phyloP scores from a whole-genome alignment of 2,888 invertebrate species.

The Mimas tiliae region DNA sequence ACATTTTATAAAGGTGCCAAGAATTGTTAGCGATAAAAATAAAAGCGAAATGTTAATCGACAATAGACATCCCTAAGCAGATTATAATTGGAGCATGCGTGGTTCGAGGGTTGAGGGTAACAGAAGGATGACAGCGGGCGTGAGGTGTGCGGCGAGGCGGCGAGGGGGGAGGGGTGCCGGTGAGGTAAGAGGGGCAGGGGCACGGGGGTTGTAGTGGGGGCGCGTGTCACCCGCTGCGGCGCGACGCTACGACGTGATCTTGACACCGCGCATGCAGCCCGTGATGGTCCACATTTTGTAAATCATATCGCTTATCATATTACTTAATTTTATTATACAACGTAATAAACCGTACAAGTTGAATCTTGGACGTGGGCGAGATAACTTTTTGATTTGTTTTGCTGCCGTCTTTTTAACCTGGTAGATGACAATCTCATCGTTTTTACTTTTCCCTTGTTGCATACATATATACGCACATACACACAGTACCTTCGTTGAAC shows the following conservation, averaged over 20 bases:
- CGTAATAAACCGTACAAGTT: conserved; percentile 14
- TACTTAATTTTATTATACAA: conserved; percentile 9
- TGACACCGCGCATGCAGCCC: conserved; percentile 79
- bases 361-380: conserved; percentile 2
- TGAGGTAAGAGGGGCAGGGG: conserved; percentile 47
- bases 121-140: conserved; percentile 50
- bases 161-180: conserved; percentile 51
- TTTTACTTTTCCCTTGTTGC: not conserved
- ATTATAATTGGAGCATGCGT: conserved; percentile 85
- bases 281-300: conserved; percentile 62
- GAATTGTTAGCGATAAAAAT: conserved; percentile 22
- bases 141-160: conserved; percentile 46
- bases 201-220: conserved; percentile 38
- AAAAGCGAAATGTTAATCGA: conserved; percentile 63
- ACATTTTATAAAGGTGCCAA: not conserved
- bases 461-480: not conserved
- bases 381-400: not conserved
- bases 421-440: not conserved
- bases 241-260: conserved; percentile 76
- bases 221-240: conserved; percentile 71
- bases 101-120: conserved; percentile 75
- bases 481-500: not conserved
- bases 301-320: conserved; percentile 39
- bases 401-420: not conserved
- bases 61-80: conserved; percentile 81